These are phyloP conservation scores for Drosophila subobscura DNA, from an alignment of 1,140 invertebrate species.

Conservation along the genomic window DNA sequence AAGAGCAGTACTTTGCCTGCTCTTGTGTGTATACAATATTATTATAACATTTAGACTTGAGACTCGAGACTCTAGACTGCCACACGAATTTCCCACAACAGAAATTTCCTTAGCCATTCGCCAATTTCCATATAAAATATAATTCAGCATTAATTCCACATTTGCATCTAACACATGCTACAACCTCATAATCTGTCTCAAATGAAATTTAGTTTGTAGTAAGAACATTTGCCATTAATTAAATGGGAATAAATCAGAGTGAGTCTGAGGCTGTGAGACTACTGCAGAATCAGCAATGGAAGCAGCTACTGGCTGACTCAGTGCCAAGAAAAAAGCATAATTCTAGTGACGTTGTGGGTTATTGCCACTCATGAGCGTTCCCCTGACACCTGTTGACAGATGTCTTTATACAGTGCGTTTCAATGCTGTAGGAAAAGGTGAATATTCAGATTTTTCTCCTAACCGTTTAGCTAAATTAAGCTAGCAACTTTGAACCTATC, in stretches of 20 bases:
- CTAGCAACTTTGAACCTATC: too few species aligned
- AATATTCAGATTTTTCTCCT: too few species aligned
- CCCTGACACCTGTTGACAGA: too few species aligned
- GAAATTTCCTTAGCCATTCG: neutral
- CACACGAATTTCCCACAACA: conserved; percentile 29
- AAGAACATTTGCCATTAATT: conserved; percentile 9
- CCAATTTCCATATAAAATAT: conserved; percentile 42
- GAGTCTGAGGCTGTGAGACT: neutral
- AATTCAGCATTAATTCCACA: conserved; percentile 16
- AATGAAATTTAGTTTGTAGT: neutral
- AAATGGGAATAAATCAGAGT: conserved; percentile 16
- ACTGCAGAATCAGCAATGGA: neutral
- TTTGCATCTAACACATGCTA: conserved; percentile 8
- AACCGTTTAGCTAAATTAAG: too few species aligned
- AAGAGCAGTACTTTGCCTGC: neutral
- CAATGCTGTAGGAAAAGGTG: too few species aligned
- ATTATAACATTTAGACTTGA: neutral
- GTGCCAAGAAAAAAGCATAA: conserved; percentile 13
- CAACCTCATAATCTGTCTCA: neutral
- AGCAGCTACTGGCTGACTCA: conserved; percentile 3
- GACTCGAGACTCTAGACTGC: neutral
- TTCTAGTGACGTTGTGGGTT: conserved; percentile 28
- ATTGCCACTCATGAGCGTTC: conserved; percentile 7
- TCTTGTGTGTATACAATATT: too few species aligned
- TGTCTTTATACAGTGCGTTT: too few species aligned